Base-by-base conservation (phyloP, 2,113 vertebrate species). In the Toxostoma redivivum region DNA sequence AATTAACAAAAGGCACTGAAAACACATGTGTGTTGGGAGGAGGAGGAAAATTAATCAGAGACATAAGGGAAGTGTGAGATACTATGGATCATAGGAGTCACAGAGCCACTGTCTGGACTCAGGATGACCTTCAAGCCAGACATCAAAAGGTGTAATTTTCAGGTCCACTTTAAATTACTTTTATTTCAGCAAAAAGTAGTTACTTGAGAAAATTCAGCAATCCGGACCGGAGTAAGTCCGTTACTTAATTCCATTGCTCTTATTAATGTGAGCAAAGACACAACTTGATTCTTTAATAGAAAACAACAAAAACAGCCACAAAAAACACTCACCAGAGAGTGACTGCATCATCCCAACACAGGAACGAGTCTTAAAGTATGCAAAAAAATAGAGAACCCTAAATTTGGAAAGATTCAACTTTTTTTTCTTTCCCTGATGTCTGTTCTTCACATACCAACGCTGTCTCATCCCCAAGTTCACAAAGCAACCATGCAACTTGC, bases 361-460 rank as follows among this genome's bases (percentile, higher is more conserved):
- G 33, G 25, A 7, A 69, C 65, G 28, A 70, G 33, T 56, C 60
- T 81, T 61, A 85, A 64, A 12, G 64, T 9, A 48, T 4, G 31
- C 3, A 13, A n/a, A 80, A 37, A 50, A 56, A 33, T 0, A 44
- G 4, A 79, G 5, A 66, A n/a, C 11, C 2, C 22, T 80, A 40
- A 23, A 44, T 57, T 33, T 62, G 42, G 11, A 42, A 64, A 45
- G 69, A 45, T 11, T 6, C 12, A 45, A 24, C 18, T 23, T 35
- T 2, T 87, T 78, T 79, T 71, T 51, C 62, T 48, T 76, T 76
- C 28, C 28, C 51, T 53, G n/a, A 7, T 48, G 23, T 21, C 81
- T 62, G 7, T 83, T 70, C 40, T 74, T 62, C 51, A 66, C 24
- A 20, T 30, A 6, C 7, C 20, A 92, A 42, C n/a, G 23, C 40